phyloP scores from a whole-genome alignment of 2,113 vertebrate genomes.

The Aphyosemion australe region DNA sequence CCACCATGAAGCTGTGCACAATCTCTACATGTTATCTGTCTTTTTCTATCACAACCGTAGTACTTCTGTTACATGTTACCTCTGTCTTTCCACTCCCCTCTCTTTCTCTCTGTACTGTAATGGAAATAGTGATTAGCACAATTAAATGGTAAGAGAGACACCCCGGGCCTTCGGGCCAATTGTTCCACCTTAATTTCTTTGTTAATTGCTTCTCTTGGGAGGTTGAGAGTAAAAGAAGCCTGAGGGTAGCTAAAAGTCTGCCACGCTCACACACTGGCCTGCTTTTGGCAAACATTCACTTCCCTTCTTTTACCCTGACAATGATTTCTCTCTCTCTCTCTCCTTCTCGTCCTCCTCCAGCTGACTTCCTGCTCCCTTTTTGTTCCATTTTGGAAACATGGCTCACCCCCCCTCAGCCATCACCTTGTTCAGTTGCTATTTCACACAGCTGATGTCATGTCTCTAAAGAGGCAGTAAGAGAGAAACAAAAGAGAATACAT shows the following conservation, averaged over 20 bases:
- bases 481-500: too few species aligned
- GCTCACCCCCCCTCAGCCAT: not conserved
- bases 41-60: not conserved
- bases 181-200: constrained; percentile 80
- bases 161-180: constrained; percentile 63
- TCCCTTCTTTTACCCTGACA: too few species aligned
- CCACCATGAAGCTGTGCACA: not conserved
- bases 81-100: constrained; percentile 3
- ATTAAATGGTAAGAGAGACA: constrained; percentile 70
- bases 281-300: constrained; percentile 52
- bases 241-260: constrained; percentile 58
- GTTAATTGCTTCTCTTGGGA: constrained; percentile 83
- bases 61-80: constrained; percentile 1
- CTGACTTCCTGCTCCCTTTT: constrained; percentile 14
- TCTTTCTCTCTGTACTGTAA: constrained; percentile 39
- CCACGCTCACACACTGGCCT: constrained; percentile 74
- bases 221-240: constrained; percentile 60
- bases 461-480: too few species aligned
- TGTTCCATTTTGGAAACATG: constrained; percentile 16
- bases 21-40: not conserved
- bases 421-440: constrained; percentile 12
- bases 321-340: constrained; percentile 11
- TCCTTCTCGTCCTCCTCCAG: constrained; percentile 11
- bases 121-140: constrained; percentile 76
- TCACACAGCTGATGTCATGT: too few species aligned